Evolutionary conservation across 92 coral and sea anemone species (phyloP).

Genomic region (Porites lobata): DNA sequence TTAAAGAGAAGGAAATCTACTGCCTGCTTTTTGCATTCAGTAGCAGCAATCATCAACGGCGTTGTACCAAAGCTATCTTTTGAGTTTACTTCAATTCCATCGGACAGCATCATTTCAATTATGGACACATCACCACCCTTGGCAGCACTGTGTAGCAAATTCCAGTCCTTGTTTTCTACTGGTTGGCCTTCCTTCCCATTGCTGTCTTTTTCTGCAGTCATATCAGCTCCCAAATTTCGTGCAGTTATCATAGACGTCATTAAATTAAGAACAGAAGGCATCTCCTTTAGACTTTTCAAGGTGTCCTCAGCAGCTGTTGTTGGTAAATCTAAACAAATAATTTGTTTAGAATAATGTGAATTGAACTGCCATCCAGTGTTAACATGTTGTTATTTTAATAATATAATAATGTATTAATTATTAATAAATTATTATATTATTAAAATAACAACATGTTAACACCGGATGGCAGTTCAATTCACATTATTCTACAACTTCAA

Average conservation of each 20-base stretch:
- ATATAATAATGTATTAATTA: too few species aligned
- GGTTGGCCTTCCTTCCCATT: background rate
- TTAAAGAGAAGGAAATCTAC: background rate
- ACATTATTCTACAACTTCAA: too few species aligned
- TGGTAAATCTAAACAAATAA: background rate
- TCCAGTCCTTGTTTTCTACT: background rate
- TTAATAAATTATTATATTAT: too few species aligned
- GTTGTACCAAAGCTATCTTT: background rate
- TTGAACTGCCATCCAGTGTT: too few species aligned
- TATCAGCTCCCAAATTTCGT: background rate
- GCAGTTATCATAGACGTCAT: background rate
- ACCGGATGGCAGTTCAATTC: too few species aligned
- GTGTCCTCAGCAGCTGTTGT: background rate
- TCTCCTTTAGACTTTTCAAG: background rate
- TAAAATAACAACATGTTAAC: too few species aligned
- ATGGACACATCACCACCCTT: background rate
- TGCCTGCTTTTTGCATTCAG: background rate
- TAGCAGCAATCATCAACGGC: slow-evolving; percentile 7
- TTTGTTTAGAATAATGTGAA: too few species aligned
- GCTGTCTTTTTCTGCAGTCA: background rate
- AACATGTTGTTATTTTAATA: too few species aligned
- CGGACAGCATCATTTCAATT: background rate
- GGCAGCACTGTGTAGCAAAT: background rate
- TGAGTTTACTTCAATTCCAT: background rate
- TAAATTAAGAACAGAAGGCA: background rate